These are phyloP conservation scores for Zaprionus africanus DNA, from an alignment of 1,140 invertebrate genomes.

Conservation along the genomic window DNA sequence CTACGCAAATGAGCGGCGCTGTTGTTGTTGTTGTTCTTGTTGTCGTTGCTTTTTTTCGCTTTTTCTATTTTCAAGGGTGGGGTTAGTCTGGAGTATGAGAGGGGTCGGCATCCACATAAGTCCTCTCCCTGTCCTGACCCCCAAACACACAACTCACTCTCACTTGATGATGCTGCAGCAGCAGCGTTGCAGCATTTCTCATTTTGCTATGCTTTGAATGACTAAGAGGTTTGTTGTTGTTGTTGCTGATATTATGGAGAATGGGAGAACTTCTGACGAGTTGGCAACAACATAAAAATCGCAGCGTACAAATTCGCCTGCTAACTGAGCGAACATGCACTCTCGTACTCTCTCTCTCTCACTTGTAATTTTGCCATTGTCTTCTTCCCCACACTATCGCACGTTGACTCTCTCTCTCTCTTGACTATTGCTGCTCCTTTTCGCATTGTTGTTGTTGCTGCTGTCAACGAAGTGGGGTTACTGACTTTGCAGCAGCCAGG, in stretches of 20 bases:
- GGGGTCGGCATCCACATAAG: constrained; percentile 18
- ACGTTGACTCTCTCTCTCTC: constrained; percentile 23
- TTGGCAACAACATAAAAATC: constrained; percentile 78
- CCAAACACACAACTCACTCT: constrained; percentile 70
- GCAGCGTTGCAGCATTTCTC: constrained; percentile 54
- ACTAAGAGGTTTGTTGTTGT: constrained; percentile 54
- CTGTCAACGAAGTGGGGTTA: constrained; percentile 77
- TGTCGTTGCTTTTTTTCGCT: constrained; percentile 25
- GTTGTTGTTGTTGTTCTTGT: constrained; percentile 52
- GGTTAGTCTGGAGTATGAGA: constrained; percentile 31
- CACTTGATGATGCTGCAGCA: constrained; percentile 62
- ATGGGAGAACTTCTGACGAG: constrained; percentile 63
- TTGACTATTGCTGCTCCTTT: constrained; percentile 26
- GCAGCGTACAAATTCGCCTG: constrained; percentile 68
- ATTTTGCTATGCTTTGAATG: constrained; percentile 65
- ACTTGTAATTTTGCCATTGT: constrained; percentile 28
- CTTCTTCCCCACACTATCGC: neutral
- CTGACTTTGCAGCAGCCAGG: constrained; percentile 79
- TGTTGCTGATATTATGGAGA: constrained; percentile 39
- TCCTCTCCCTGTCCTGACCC: constrained; percentile 10
- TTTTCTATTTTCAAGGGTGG: constrained; percentile 57
- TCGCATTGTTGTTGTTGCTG: constrained; percentile 26
- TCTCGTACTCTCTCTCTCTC: constrained; percentile 14
- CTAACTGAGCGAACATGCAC: constrained; percentile 56
- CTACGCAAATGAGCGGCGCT: constrained; percentile 78